Conservation (phyloP, 1,140 invertebrate genomes). For the Caenorhabditis briggsae region DNA sequence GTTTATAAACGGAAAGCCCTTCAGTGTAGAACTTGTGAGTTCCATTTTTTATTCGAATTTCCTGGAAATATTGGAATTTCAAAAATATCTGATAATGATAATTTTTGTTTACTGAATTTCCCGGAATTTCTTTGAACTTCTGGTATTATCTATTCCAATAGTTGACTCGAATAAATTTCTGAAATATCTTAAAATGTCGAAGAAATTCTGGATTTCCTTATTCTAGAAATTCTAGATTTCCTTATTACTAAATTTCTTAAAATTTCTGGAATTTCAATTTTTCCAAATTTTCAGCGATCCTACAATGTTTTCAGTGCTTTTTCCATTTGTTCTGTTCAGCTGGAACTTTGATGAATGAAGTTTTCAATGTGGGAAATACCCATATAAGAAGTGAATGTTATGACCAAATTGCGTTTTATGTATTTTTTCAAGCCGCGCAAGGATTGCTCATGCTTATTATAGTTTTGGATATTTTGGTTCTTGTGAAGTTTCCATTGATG, state of each 20-base stretch:
- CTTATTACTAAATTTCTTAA: too few species aligned
- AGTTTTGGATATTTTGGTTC: neutral
- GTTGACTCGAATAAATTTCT: too few species aligned
- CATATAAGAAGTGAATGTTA: neutral
- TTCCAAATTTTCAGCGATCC: too few species aligned
- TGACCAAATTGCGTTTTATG: neutral
- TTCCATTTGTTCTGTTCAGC: neutral
- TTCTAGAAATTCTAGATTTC: too few species aligned
- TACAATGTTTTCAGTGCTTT: neutral
- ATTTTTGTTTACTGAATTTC: too few species aligned
- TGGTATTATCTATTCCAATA: too few species aligned
- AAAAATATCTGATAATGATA: too few species aligned
- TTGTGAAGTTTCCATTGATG: neutral
- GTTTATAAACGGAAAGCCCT: neutral
- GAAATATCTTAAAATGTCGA: too few species aligned
- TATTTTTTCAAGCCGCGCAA: conserved; percentile 3
- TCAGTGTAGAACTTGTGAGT: neutral
- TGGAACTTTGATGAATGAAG: neutral
- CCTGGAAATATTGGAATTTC: too few species aligned
- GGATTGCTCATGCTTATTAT: neutral
- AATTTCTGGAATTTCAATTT: neutral
- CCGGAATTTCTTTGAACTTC: too few species aligned
- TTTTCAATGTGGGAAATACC: neutral
- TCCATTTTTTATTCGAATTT: too few species aligned
- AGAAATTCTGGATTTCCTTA: too few species aligned